Evolutionary conservation across 2,888 invertebrate genomes (phyloP), one percentile per base, ranked within the genome.

Genomic region (Diploptera punctata): DNA sequence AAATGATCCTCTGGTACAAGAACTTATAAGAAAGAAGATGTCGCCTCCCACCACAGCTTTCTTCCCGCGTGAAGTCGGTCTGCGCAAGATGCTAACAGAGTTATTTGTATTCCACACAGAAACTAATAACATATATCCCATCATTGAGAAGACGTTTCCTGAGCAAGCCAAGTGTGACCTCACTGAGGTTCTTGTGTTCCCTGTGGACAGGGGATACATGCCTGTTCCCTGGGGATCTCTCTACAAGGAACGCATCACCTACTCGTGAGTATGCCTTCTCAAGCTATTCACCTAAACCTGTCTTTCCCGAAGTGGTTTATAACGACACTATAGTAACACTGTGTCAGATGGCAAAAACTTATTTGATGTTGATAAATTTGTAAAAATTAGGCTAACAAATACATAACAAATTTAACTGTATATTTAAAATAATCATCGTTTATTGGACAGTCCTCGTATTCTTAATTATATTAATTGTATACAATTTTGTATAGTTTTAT

Each of bases 1-100:
- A 19, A 86, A 87, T 62, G 92, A 92, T 80, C 86, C 88, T n/a
- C 82, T 87, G 1, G 85, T 90, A 54, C 87, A 85, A 78, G 86
- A 74, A 49, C 70, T 74, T 13, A 62, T 31, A 57, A 3, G 38
- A n/a, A 68, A 65, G 69, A 74, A 74, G 69, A 61, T 74, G 29
- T 33, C 43, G 21, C 49, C 71, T 3, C 49, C 61, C 10, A 43
- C 3, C 21, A 38, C n/a, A 3, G 26, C 24, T 1, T 72, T 54
- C 70, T 67, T 52, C 69, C 19, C 43, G 24, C 52, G 68, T 9
- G 26, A 26, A 1, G 67, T 57, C 31, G 74, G 74, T 7, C 43
- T 74, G 16, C 61, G 24, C 29, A 68, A 52, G 67, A 65, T 74
- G 47, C 67, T 65, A 26, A 52, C 65, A 16, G 52, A 71, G 38